These are phyloP conservation scores for Orussus abietinus DNA, from an alignment of 1,140 invertebrate species.

Conservation along the genomic window DNA sequence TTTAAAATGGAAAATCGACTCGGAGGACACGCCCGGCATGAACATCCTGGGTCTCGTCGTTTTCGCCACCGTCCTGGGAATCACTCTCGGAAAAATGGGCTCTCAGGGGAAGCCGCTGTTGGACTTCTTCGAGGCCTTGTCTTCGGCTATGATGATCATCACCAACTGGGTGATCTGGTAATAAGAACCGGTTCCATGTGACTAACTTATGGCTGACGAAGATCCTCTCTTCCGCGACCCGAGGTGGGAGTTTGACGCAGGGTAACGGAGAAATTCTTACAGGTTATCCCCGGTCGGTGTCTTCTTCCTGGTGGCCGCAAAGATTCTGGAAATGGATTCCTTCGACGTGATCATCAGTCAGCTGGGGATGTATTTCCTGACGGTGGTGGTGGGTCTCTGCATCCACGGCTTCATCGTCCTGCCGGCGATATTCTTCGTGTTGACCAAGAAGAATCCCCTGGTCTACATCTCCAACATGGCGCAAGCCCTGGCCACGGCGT, in stretches of 20 bases:
- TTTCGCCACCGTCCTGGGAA: slow-evolving; percentile 64
- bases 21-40: slow-evolving; percentile 55
- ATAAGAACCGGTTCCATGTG: no score
- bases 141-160: slow-evolving; percentile 69
- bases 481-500: slow-evolving; percentile 72
- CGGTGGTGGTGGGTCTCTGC: slow-evolving; percentile 72
- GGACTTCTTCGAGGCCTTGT: slow-evolving; percentile 61
- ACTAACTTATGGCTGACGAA: no score
- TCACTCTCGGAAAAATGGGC: slow-evolving; percentile 64
- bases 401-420: slow-evolving; percentile 76
- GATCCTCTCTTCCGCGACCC: no score
- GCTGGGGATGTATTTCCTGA: slow-evolving; percentile 79
- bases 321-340: slow-evolving; percentile 77
- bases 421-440: slow-evolving; percentile 64
- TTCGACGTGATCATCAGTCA: slow-evolving; percentile 67
- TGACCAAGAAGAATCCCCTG: slow-evolving; percentile 66
- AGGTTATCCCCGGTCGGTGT: slow-evolving; percentile 78
- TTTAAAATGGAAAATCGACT: slow-evolving; percentile 59
- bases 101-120: slow-evolving; percentile 61
- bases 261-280: no score
- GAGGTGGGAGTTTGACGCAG: no score
- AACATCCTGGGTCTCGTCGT: slow-evolving; percentile 72
- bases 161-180: slow-evolving; percentile 70
- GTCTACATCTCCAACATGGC: slow-evolving; percentile 68
- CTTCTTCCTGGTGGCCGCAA: slow-evolving; percentile 73